Conservation (phyloP, 2,888 invertebrate species). For the Microchrysa polita region DNA sequence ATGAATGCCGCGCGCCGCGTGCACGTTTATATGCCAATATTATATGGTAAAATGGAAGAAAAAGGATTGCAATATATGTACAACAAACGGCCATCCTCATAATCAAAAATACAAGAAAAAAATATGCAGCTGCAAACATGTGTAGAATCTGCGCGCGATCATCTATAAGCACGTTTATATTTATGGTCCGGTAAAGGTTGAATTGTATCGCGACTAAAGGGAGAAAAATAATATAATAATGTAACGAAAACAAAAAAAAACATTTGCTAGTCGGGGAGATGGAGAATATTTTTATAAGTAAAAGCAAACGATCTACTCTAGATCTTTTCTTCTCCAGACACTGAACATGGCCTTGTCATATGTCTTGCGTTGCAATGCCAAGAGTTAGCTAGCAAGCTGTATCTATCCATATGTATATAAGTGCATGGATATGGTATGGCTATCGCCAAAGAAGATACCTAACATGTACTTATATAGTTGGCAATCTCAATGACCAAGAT, state of each 20-base stretch:
- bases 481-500: conserved; percentile 41
- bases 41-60: conserved; percentile 36
- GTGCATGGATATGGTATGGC: too few species aligned
- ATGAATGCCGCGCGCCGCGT: conserved; percentile 22
- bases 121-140: too few species aligned
- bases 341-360: conserved; percentile 43
- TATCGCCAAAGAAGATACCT: background rate
- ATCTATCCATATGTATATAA: background rate
- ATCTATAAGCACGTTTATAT: conserved; percentile 14
- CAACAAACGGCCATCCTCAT: too few species aligned
- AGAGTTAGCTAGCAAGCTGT: too few species aligned
- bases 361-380: conserved; percentile 43
- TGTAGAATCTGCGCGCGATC: too few species aligned
- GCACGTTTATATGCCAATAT: too few species aligned
- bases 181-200: conserved; percentile 23
- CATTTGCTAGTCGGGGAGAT: too few species aligned
- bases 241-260: background rate
- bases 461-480: conserved; percentile 29
- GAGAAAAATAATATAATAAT: background rate
- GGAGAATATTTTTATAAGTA: conserved; percentile 8
- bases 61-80: too few species aligned
- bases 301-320: conserved; percentile 33
- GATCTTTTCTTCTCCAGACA: conserved; percentile 27
- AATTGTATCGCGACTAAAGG: conserved; percentile 2
- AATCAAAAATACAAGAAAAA: too few species aligned